Base-by-base conservation (phyloP, 2,113 vertebrate species). In the Proterorhinus semilunaris region DNA sequence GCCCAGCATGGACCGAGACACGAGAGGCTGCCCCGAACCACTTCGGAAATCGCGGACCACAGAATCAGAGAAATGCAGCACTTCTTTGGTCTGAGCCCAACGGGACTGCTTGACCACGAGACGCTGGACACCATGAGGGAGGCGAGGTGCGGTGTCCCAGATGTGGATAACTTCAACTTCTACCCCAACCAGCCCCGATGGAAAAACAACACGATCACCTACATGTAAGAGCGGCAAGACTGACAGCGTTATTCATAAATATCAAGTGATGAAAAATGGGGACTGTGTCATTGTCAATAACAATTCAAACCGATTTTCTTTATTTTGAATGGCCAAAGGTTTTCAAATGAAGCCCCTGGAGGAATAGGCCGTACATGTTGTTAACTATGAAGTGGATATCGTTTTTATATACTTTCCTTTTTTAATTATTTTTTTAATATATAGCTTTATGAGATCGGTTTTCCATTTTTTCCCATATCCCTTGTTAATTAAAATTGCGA, bases 191-290 rank as follows among this genome's bases (percentile, higher is more conserved):
- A 27, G n/a, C 87, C 88, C 8, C 92, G 79, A 77, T 93, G 90
- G 92, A 88, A 69, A 55, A 89, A 87, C 36, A 54, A 58, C 62
- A 88, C 75, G 57, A 75, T 93, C 68, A 93, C 90, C 49, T 93
- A 91, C 83, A 90, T 36, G 90, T 93, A 59, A 72, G 68, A 58
- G 53, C 17, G 50, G 42, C 58, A 21, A 4, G 8, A 15, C 17
- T 65, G 43, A 49, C 44, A 17, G n/a, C 6, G 15, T n/a, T 62
- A 6, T 46, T 47, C 43, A 43, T 7, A 15, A 11, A 15, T 15
- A 12, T 12, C 36, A 13, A 15, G 2, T 15, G 7, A 12, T 13
- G 53, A 13, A 36, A 36, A 36, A 36, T 36, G 27, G 4, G 27
- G 27, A 36, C 27, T 36, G 27, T 3, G 27, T 36, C 27, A 36